Base-by-base conservation (phyloP, 92 coral and sea anemone genomes). In the Epizoanthus stellaris region DNA sequence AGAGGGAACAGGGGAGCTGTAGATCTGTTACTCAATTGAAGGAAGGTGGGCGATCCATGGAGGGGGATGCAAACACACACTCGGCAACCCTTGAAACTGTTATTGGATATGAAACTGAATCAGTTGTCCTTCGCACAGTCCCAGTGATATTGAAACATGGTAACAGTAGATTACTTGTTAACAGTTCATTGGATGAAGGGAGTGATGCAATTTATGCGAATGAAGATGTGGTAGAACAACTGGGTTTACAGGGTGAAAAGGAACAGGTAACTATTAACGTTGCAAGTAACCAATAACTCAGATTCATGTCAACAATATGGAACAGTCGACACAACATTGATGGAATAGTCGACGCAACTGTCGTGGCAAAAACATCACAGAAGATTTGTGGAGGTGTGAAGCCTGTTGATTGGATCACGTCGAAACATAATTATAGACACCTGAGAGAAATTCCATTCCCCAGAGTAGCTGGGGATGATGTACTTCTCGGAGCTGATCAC, bases 311-410 rank as follows among this genome's bases (percentile, higher is more conserved):
- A 58, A 74, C 73, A 34, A 89, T 88, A 36, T 68, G 89, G 53
- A 15, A 74, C 70, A 87, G 85, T 61, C 88, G 80, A n/a, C 87
- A 85, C 38, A 89, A 89, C 56, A 73, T 62, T 10, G 91, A 92
- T 54, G 90, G 92, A 6, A 66, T 82, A n/a, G 87, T 86, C 9
- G 87, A 86, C 68, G 89, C 86, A 5, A 65, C 70, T 34, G 86
- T 88, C 42, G 68, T 36, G 13, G 90, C 92, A 21, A 85, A 88
- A 68, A 88, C 92, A 3, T 85, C 88, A 2, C 70, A 67, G 47
- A 91, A 82, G 57, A 88, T 88, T 69, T 90, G 91, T 66, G 91
- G 89, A 9, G 91, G 88, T 34, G 60, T 91, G 90, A 91, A 91
- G 52, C 43, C 88, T 8, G 92, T 91, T 6, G 58, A 80, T 84